A percentile compares a stretch with the other conserved stretches of the same genome.
Evolutionary conservation across 2,888 invertebrate genomes (phyloP).

Genomic region (Drosophila multiciliata): DNA sequence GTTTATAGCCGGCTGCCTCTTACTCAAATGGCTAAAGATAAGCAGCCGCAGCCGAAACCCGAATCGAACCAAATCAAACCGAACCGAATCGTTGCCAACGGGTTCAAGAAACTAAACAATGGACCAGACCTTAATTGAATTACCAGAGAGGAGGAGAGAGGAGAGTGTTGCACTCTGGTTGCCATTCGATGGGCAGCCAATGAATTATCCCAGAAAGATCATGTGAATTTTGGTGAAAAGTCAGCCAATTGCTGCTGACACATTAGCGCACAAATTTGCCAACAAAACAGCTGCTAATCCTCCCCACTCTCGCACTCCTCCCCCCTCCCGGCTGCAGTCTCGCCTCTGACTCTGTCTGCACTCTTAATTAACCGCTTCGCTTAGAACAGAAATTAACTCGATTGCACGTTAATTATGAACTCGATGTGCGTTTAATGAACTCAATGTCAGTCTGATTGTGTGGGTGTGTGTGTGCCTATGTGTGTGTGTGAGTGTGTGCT

Average conservation of each 20-base stretch:
- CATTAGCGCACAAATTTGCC: conserved; percentile 76
- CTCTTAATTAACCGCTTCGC: conserved; percentile 74
- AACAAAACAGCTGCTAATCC: conserved; percentile 2
- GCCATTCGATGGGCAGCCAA: conserved; percentile 54
- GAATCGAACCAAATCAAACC: not conserved
- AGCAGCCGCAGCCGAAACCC: conserved; percentile 23
- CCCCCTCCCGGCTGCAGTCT: not conserved
- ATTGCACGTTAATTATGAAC: conserved; percentile 78
- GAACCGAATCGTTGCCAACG: conserved; percentile 7
- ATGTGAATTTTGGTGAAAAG: conserved; percentile 50
- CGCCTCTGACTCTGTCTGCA: conserved; percentile 56
- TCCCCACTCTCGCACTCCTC: not conserved
- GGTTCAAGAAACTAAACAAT: conserved; percentile 76
- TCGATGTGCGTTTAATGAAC: conserved; percentile 74
- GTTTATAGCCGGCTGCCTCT: conserved; percentile 44
- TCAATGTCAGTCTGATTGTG: conserved; percentile 34
- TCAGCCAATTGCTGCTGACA: conserved; percentile 63
- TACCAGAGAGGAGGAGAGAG: conserved; percentile 52
- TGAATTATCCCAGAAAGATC: conserved; percentile 41
- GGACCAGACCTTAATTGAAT: conserved; percentile 68
- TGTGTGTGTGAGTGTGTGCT: conserved; percentile 11
- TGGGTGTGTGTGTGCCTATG: conserved; percentile 8
- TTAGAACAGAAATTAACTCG: conserved; percentile 79
- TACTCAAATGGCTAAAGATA: conserved; percentile 42
- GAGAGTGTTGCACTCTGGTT: conserved; percentile 12